Percentiles rank a stretch among this genome's conserved stretches.
These are phyloP conservation scores for Drosophila nikananu DNA, from an alignment of 1,140 invertebrate species.

Conservation along the genomic window DNA sequence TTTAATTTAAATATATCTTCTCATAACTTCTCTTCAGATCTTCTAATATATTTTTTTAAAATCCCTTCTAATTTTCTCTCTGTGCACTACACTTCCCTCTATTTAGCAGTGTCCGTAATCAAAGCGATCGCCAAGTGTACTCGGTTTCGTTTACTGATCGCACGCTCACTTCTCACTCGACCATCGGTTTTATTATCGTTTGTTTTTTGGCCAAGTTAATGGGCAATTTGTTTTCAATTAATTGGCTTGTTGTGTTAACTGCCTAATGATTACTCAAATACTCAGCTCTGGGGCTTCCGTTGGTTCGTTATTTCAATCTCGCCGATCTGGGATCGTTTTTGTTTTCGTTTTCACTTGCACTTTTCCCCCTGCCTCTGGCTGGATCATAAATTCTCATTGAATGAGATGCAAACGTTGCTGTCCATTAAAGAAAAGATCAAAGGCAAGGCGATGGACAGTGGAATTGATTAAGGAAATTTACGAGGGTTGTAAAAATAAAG, in stretches of 20 bases:
- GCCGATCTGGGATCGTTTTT: conserved; percentile 15
- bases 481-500: background rate
- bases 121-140: conserved; percentile 49
- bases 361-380: conserved; percentile 10
- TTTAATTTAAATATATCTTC: no score
- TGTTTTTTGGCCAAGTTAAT: conserved; percentile 67
- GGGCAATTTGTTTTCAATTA: conserved; percentile 81
- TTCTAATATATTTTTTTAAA: background rate
- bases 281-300: conserved; percentile 50
- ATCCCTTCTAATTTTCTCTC: background rate
- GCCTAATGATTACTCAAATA: conserved; percentile 51
- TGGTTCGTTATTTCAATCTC: conserved; percentile 23
- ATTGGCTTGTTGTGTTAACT: conserved; percentile 80
- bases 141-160: conserved; percentile 54
- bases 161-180: conserved; percentile 44
- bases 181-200: conserved; percentile 52
- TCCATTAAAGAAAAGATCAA: conserved; percentile 47
- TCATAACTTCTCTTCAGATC: no score
- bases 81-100: background rate
- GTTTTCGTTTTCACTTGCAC: conserved; percentile 35
- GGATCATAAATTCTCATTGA: conserved; percentile 41
- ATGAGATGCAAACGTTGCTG: conserved; percentile 31
- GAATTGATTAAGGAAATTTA: conserved; percentile 12
- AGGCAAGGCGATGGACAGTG: conserved; percentile 31
- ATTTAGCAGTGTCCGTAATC: conserved; percentile 36